phyloP scores from a whole-genome alignment of 35 echinoderm and acorn worm species.

The Patiria miniata region DNA sequence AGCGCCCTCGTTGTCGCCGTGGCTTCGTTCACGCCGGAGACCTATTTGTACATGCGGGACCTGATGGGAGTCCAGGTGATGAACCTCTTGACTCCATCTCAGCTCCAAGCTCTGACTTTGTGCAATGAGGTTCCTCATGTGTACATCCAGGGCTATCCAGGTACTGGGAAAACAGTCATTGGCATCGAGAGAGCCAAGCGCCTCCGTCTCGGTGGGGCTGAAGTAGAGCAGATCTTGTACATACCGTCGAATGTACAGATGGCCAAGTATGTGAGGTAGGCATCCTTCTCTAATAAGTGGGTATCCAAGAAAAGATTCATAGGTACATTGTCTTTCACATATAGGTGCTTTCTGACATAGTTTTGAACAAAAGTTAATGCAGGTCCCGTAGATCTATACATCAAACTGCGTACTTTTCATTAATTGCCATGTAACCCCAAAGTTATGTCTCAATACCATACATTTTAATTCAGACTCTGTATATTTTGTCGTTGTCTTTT shows the following conservation, averaged over 20 bases:
- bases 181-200: slow-evolving; percentile 12
- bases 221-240: neutral
- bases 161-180: neutral
- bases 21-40: neutral
- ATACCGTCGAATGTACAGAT: neutral
- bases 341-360: no score
- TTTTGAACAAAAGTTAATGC: no score
- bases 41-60: slow-evolving; percentile 10
- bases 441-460: no score
- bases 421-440: no score
- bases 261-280: neutral
- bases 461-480: no score
- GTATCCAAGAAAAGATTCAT: no score
- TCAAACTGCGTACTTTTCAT: no score
- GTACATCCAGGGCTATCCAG: slow-evolving; percentile 8
- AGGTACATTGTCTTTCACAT: no score
- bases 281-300: neutral
- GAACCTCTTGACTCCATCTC: slow-evolving; percentile 30
- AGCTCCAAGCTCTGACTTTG: neutral
- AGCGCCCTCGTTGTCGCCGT: neutral
- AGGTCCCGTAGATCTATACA: no score
- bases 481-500: neutral
- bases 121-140: neutral
- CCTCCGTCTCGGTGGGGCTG: neutral
- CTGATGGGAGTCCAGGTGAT: slow-evolving; percentile 21